A percentile compares a stretch with the other conserved stretches of the same genome.
Evolutionary conservation across 2,113 vertebrate species (phyloP).

Genomic region (Zeus faber): DNA sequence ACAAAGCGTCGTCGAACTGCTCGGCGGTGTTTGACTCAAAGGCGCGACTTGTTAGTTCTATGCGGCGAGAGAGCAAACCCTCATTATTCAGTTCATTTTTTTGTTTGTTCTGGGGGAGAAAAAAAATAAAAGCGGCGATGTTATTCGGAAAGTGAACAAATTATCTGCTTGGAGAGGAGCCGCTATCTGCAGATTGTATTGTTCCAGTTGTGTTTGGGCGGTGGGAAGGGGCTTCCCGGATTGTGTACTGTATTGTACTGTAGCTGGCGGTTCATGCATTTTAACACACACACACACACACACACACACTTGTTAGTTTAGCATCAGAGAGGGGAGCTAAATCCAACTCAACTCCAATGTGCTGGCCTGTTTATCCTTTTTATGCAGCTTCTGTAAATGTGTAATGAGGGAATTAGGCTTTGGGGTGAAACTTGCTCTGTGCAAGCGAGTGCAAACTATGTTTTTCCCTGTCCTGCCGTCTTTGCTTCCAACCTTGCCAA

Average conservation of each 20-base stretch:
- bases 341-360: neutral
- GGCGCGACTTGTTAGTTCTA: slow-evolving; percentile 32
- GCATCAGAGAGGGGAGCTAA: neutral
- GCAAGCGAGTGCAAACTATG: neutral
- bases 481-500: no score
- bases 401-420: neutral
- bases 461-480: no score
- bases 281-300: neutral
- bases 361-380: neutral
- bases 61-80: slow-evolving; percentile 14
- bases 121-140: no score
- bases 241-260: neutral
- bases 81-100: no score
- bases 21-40: slow-evolving; percentile 17
- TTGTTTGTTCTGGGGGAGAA: slow-evolving; percentile 23
- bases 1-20: no score
- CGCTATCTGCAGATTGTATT: neutral
- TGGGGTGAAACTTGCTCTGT: neutral
- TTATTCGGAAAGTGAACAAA: slow-evolving; percentile 32
- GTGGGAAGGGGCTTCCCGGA: neutral
- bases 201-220: slow-evolving; percentile 7
- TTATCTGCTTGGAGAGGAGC: slow-evolving; percentile 9
- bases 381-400: neutral
- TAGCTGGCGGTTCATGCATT: neutral
- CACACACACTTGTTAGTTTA: no score